Evolutionary conservation across 2,888 invertebrate species (phyloP), one percentile per base, ranked within the genome.

Genomic region (Drosophila antonietae): DNA sequence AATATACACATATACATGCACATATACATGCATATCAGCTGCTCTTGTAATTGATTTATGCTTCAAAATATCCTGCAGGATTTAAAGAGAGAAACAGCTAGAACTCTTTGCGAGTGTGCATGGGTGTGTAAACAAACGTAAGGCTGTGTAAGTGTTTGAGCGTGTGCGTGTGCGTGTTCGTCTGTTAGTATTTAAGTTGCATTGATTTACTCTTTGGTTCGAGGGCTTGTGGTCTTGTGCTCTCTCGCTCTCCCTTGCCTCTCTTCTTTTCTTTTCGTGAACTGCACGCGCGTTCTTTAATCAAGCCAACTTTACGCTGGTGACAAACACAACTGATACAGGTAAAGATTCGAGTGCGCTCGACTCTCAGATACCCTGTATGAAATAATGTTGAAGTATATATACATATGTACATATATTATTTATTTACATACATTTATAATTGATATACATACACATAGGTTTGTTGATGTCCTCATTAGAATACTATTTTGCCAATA

Each of bases 311-410:
- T n/a, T 23, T 51, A 51, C 12, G 49, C 12, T 64, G 68, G 64
- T 73, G 78, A 76, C 76, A 76, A 76, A 73, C 65, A 56, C 65
- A 59, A 73, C 73, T 58, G 51, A 67, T 23, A 39, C 41, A 31
- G 41, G 41, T 37, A 9, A 33, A 2, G 23, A 37, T 23, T 9
- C 7, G 9, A 5, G 2, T 23, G 2, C 9, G 20, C 15, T 10
- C 28, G 41, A 55, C 39, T 28, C 15, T n/a, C 5, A 10, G 12
- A 28, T 41, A 55, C n/a, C 55, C n/a, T 41, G 52, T 37, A 23
- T 6, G 9, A 14, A 1, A 35, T 9, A 37, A 9, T 37, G 3
- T 4, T 15, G 7, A 6, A 1, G 35, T 28, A 28, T 35, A 33
- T 35, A 14, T 20, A 20, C 2, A 28, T 28, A 28, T 23, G 3